Evolutionary conservation across 2,113 vertebrate genomes (phyloP).

Genomic region (Semnornis frantzii): DNA sequence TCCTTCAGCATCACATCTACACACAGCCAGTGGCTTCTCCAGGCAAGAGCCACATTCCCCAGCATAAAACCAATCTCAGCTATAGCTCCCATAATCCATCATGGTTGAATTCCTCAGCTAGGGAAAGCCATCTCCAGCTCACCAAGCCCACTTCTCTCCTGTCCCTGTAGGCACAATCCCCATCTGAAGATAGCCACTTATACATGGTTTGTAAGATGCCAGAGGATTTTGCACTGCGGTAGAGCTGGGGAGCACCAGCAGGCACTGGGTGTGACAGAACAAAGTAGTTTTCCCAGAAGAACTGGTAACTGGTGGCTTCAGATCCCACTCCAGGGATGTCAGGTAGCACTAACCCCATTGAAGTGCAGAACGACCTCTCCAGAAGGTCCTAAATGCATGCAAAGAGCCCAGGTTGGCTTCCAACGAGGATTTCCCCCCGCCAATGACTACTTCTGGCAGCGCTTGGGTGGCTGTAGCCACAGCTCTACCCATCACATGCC

Average conservation of each 20-base stretch:
- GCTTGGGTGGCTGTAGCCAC: fast-evolving
- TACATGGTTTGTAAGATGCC: too few species aligned
- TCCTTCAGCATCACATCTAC: background rate
- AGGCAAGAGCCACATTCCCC: background rate
- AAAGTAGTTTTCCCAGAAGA: background rate
- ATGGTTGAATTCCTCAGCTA: background rate
- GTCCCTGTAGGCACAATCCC: background rate
- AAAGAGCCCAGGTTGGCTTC: background rate
- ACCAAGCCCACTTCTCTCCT: background rate
- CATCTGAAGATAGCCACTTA: background rate
- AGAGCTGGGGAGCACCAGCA: fast-evolving
- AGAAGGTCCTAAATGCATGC: fast-evolving
- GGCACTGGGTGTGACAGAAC: background rate
- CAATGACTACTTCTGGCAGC: background rate
- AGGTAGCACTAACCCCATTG: background rate
- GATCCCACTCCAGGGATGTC: background rate
- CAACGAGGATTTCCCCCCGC: too few species aligned
- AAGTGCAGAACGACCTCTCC: background rate
- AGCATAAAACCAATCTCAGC: background rate
- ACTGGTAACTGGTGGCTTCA: too few species aligned
- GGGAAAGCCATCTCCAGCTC: background rate
- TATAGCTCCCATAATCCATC: fast-evolving
- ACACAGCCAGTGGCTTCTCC: background rate
- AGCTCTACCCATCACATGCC: background rate
- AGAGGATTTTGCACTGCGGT: fast-evolving